These are phyloP conservation scores for Calidris pugnax DNA, from an alignment of 2,113 vertebrate species.

Conservation along the genomic window DNA sequence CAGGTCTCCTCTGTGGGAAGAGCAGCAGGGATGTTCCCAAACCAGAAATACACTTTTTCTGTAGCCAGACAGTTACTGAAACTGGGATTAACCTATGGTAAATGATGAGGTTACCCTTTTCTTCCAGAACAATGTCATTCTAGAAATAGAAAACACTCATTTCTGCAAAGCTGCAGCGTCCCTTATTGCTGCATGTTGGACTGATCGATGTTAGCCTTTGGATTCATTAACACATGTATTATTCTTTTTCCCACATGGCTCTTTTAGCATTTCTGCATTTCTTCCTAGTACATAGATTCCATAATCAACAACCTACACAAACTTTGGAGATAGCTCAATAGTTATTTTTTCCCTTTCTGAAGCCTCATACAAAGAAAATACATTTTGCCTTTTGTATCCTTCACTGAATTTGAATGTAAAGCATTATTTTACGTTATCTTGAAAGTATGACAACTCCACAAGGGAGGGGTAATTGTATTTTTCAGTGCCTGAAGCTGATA, in stretches of 20 bases:
- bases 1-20: not conserved
- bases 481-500: not conserved
- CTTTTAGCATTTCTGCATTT: not conserved
- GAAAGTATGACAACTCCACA: not conserved
- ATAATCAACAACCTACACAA: not conserved
- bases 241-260: not conserved
- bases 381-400: rapidly evolving
- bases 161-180: not conserved
- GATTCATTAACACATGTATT: not conserved
- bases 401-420: rapidly evolving
- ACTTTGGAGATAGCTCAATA: not conserved
- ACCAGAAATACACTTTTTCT: not conserved
- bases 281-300: not conserved
- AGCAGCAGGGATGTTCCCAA: not conserved
- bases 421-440: not conserved
- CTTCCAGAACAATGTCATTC: rapidly evolving
- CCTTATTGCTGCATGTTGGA: not conserved
- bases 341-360: not conserved
- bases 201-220: not conserved
- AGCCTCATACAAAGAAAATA: not conserved
- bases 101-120: not conserved
- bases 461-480: not conserved
- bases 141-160: not conserved
- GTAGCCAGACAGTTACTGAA: not conserved
- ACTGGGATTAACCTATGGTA: not conserved